Base-by-base conservation (phyloP, 2,888 invertebrate species). In the Nymphalis c-album region DNA sequence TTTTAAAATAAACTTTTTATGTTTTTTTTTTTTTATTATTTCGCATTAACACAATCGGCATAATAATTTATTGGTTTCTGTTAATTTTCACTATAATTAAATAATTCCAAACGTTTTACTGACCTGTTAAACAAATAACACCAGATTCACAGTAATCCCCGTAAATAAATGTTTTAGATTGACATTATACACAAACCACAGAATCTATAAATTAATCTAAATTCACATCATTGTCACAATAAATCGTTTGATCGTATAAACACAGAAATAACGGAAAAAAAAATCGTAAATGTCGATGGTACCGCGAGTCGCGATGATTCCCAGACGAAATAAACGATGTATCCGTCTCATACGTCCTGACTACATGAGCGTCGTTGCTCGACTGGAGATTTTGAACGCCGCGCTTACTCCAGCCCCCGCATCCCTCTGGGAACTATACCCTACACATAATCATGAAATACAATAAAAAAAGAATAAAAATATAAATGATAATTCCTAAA, bases 181-280 rank as follows among this genome's bases (percentile, higher is more conserved):
- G 16, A 26, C 31, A 13, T 55, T 40, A 18, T 60, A 69, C 65
- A 69, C 69, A 60, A 66, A 69, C 65, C 69, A 69, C 63, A 60
- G 63, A 66, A 40, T 40, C 65, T 45, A 46, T 69, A 69, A 69
- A 69, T 69, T 66, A 59, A 60, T 60, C 65, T 31, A 31, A 60
- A 63, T 55, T 65, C 69, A 69, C 69, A 69, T 69, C 45, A 66
- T 60, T 66, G 69, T 69, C 69, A 69, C 69, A 63, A 66, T 69
- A 66, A 69, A 69, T 62, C n/a, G 59, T 69, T 69, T 69, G 60
- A 66, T 59, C 65, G 65, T 63, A 69, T 55, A 55, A 55, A 65
- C 65, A 69, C 65, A 48, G 62, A 60, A 22, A 51, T 16, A 51
- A 55, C 50, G 35, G 51, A 59, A 53, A 69, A 59, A 61, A 51